Evolutionary conservation across 2,888 invertebrate genomes (phyloP), one percentile per base, ranked within the genome.

Genomic region (Rhabditoides inermis): DNA sequence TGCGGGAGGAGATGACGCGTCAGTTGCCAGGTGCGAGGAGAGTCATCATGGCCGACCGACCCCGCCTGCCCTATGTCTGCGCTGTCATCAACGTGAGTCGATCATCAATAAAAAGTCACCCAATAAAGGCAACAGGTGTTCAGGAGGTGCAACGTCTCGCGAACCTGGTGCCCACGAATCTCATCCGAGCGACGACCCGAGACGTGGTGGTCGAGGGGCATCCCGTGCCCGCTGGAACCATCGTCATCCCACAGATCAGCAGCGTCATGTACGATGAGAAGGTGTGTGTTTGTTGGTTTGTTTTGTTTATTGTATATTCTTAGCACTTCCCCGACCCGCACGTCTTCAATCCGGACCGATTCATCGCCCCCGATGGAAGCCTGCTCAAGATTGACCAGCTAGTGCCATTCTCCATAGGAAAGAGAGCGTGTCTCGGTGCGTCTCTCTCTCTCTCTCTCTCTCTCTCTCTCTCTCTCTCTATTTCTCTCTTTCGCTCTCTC

Each of bases 1-100:
- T 63, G 1, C 64, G 63, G 18, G 54, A 60, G 27, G 65, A 65
- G 37, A 22, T 65, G 40, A 55, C n/a, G n/a, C n/a, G n/a, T n/a
- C n/a, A n/a, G 15, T 12, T 32, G 12, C 32, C 10, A 1, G 32
- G 12, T 12, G 32, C 10, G 10, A 10, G 32, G 12, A 32, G 15
- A 15, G 2, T 32, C 15, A 32, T 15, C 12, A 15, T 32, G 32
- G 10, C 32, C 32, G 32, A 32, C 32, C 10, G 15, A 15, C 10
- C 10, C 32, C 10, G 15, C 15, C 32, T 32, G 15, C 32, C 32
- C 12, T 32, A 32, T 32, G 32, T 32, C 12, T 12, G 15, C 15
- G 32, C 32, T 32, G 32, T 32, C 12, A 1, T 32, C 15, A 32
- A 32, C 15, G 32, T 32, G 1, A 15, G 32, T 32, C 15, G 10